These are phyloP conservation scores for Furcula furcula DNA, from an alignment of 2,888 invertebrate genomes.

Conservation along the genomic window DNA sequence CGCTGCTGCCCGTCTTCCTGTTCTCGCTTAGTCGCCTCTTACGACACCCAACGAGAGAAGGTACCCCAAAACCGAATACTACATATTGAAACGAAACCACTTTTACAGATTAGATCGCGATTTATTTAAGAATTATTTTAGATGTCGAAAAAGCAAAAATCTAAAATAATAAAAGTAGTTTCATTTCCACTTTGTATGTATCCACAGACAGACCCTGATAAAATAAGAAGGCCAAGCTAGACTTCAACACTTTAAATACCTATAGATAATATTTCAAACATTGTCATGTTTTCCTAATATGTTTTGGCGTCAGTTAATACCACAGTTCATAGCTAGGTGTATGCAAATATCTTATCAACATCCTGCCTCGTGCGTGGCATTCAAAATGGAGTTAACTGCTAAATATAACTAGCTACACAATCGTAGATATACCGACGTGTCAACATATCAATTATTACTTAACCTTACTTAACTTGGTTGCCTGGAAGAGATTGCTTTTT, in stretches of 20 bases:
- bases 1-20: too few species aligned
- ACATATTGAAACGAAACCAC: too few species aligned
- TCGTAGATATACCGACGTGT: constrained; percentile 39
- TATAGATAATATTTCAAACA: neutral
- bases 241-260: neutral
- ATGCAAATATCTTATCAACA: constrained; percentile 72
- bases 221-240: neutral
- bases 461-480: constrained; percentile 30
- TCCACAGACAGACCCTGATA: too few species aligned
- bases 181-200: too few species aligned
- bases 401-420: constrained; percentile 49
- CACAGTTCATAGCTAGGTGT: constrained; percentile 43
- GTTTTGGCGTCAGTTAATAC: constrained; percentile 9
- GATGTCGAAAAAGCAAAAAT: too few species aligned
- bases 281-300: constrained; percentile 4
- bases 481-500: too few species aligned
- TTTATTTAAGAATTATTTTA: too few species aligned
- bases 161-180: too few species aligned
- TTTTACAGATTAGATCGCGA: too few species aligned
- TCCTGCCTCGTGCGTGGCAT: constrained; percentile 65
- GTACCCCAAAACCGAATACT: too few species aligned
- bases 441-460: constrained; percentile 35
- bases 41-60: too few species aligned
- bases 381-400: constrained; percentile 48
- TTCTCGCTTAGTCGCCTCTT: too few species aligned